These are phyloP conservation scores for Brachypalpus laphriformis DNA, from an alignment of 2,888 invertebrate genomes.

Conservation along the genomic window DNA sequence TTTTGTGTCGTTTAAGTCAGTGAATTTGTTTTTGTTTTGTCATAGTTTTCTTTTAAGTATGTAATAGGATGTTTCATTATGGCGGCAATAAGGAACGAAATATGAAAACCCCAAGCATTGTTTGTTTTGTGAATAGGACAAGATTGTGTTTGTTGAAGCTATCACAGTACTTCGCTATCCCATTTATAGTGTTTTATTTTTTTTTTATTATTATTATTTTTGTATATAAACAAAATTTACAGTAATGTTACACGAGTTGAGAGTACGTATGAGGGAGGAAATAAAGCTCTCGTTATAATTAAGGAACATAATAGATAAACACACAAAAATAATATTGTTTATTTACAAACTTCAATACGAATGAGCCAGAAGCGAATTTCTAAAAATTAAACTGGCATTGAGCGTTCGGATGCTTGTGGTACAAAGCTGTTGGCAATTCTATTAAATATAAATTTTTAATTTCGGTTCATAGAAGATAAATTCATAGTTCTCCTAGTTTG, in stretches of 20 bases:
- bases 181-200: slow-evolving; percentile 66
- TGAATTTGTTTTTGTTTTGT: slow-evolving; percentile 58
- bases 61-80: slow-evolving; percentile 69
- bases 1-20: slow-evolving; percentile 43
- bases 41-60: slow-evolving; percentile 58
- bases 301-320: slow-evolving; percentile 44
- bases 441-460: too few species aligned
- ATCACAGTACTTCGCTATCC: slow-evolving; percentile 80
- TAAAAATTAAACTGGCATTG: neutral
- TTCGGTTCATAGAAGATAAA: too few species aligned
- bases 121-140: slow-evolving; percentile 63
- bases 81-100: slow-evolving; percentile 76
- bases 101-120: slow-evolving; percentile 65
- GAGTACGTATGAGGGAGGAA: slow-evolving; percentile 4
- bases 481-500: too few species aligned
- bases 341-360: slow-evolving; percentile 28
- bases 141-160: slow-evolving; percentile 77
- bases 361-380: neutral
- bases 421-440: too few species aligned
- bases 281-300: slow-evolving; percentile 4
- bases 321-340: slow-evolving; percentile 8
- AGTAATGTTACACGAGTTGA: slow-evolving; percentile 7
- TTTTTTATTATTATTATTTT: slow-evolving; percentile 23
- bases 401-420: too few species aligned
- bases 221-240: slow-evolving; percentile 38